Base-by-base conservation (phyloP, 2,888 invertebrate genomes). In the Protophormia terraenovae region DNA sequence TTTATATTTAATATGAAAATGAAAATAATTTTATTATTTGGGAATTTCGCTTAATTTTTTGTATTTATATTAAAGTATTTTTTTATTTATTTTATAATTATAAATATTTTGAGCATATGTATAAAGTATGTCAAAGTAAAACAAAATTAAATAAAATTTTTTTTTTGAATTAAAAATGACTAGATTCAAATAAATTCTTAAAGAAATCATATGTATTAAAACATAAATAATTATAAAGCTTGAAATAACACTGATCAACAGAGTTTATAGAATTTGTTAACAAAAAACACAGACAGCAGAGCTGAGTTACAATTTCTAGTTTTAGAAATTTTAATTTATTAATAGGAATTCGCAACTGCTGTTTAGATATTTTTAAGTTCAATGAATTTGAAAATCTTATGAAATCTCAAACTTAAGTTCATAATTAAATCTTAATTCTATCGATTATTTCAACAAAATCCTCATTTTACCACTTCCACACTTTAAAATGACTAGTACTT, bases 91-190 rank as follows among this genome's bases (percentile, higher is more conserved):
- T 45, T 19, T 53, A 35, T 14, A 41, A 8, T 16, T 71, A 24
- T 22, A 53, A 53, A 77, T 77, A 77, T 71, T 82, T 77, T 83
- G 82, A 83, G 82, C 82, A 66, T 77, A 71, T 58, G 71, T 83
- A 77, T 47, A 71, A 72, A 64, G 45, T 64, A 82, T 64, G 35
- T 69, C 64, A 60, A 78, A 60, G 22, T 41, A 35, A 64, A 75
- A n/a, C 35, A 60, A 12, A 60, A 10, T 35, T 19, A 14, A 27
- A 60, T 12, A 29, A 8, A 53, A 53, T 19, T 47, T 19, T 2
- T n/a, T 41, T 45, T 22, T 22, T 50, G 58, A 16, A 29, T n/a
- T n/a, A 38, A 78, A 75, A 67, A 67, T 81, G 81, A 81, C 81
- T 81, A 81, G 81, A 67, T 67, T 67, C 4, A 7, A 38, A 38